Evolutionary conservation across 2,888 invertebrate species (phyloP).

Genomic region (Orchesella flavescens): DNA sequence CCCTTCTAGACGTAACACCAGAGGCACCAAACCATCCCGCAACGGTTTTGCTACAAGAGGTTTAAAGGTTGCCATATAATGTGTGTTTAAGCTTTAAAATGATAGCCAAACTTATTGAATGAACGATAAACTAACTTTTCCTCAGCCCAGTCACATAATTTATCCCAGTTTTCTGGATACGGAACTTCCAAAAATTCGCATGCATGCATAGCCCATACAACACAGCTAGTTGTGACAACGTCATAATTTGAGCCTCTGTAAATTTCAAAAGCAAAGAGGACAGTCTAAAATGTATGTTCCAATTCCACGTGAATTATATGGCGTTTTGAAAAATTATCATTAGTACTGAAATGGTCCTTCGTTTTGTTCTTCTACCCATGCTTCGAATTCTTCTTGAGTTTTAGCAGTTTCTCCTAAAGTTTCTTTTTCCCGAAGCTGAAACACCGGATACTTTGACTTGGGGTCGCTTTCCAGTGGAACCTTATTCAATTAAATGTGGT

Average conservation of each 20-base stretch:
- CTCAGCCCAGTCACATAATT: conserved; percentile 67
- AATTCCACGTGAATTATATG: not conserved
- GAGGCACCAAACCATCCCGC: conserved; percentile 64
- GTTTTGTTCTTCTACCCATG: conserved; percentile 66
- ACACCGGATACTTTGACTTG: conserved; percentile 70
- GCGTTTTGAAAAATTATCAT: not conserved
- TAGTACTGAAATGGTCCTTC: conserved; percentile 62
- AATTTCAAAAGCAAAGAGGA: not conserved
- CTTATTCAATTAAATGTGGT: conserved; percentile 5
- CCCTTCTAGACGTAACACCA: conserved; percentile 60
- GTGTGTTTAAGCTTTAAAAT: too few species aligned
- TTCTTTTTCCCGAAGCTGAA: conserved; percentile 62
- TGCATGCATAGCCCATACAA: conserved; percentile 66
- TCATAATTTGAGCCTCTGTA: conserved; percentile 68
- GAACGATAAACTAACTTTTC: conserved; percentile 55
- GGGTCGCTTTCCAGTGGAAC: conserved; percentile 54
- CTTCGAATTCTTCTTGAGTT: conserved; percentile 68
- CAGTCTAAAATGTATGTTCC: too few species aligned
- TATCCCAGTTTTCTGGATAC: conserved; percentile 69
- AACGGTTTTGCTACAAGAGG: conserved; percentile 59
- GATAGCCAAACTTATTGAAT: too few species aligned
- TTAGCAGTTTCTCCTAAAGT: conserved; percentile 63
- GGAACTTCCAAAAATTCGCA: conserved; percentile 64
- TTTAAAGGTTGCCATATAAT: too few species aligned
- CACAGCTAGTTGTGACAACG: conserved; percentile 67